Evolutionary conservation across 2,797 vertebrate genomes (phyloP).

Genomic region (Enteromius thamalakanensis): DNA sequence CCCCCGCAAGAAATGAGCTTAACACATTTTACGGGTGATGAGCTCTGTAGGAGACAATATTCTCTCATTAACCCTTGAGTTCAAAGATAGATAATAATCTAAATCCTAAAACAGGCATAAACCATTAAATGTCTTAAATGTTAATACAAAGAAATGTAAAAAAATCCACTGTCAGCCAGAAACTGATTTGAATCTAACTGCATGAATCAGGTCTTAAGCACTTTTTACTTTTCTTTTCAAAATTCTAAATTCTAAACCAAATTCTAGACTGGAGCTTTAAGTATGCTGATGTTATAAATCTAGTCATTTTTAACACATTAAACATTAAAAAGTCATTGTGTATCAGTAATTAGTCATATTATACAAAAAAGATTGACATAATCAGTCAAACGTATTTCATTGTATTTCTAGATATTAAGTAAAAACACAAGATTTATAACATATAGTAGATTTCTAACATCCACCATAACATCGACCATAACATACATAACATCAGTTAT

Average conservation of each 20-base stretch:
- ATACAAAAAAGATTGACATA: not conserved
- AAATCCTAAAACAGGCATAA: too few species aligned
- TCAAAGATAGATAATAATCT: too few species aligned
- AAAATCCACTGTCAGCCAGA: too few species aligned
- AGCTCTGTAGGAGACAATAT: not conserved
- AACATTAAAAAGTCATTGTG: not conserved
- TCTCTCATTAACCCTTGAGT: too few species aligned
- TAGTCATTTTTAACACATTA: not conserved
- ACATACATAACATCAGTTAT: not conserved
- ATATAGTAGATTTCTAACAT: slow-evolving; percentile 10
- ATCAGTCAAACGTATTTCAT: not conserved
- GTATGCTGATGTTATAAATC: not conserved
- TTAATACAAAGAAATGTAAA: too few species aligned
- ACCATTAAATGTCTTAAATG: too few species aligned
- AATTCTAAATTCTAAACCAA: not conserved
- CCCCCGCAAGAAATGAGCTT: too few species aligned
- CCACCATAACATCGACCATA: not conserved
- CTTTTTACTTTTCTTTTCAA: not conserved
- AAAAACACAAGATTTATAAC: not conserved
- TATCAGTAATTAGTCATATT: not conserved
- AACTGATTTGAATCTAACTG: too few species aligned
- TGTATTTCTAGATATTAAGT: too few species aligned
- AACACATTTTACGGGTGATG: too few species aligned
- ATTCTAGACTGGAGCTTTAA: not conserved
- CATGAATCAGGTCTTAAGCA: too few species aligned